These are phyloP conservation scores for Sericinus montela DNA, from an alignment of 2,888 invertebrate species.

Conservation along the genomic window DNA sequence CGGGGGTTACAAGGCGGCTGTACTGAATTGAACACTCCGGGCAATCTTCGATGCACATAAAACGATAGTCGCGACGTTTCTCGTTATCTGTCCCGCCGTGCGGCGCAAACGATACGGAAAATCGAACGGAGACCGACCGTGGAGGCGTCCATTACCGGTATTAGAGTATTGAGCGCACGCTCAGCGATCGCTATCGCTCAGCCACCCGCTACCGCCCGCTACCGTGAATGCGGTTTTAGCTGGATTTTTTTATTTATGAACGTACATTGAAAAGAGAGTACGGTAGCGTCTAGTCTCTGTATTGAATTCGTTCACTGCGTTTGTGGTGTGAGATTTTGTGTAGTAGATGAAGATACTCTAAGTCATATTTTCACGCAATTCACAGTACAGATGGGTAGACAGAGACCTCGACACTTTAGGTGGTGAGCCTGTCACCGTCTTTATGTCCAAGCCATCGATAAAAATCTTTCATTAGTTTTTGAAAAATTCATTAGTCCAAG, in stretches of 20 bases:
- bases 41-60: constrained; percentile 49
- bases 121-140: constrained; percentile 52
- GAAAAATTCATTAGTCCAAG: no score
- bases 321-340: no score
- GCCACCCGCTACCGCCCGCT: neutral
- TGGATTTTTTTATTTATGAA: constrained; percentile 6
- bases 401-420: no score
- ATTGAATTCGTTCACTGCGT: neutral
- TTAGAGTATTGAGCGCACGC: constrained; percentile 42
- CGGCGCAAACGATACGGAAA: constrained; percentile 72
- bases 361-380: no score
- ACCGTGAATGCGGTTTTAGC: neutral
- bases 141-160: constrained; percentile 69
- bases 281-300: neutral
- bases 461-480: no score
- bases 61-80: constrained; percentile 58
- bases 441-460: no score
- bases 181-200: constrained; percentile 31
- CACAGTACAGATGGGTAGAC: no score
- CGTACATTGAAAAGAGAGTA: neutral
- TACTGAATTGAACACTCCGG: constrained; percentile 20
- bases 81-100: constrained; percentile 58
- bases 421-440: no score
- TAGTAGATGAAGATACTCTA: no score
- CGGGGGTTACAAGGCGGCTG: constrained; percentile 29